Evolutionary conservation across 2,113 vertebrate genomes (phyloP).

Genomic region (Vombatus ursinus): DNA sequence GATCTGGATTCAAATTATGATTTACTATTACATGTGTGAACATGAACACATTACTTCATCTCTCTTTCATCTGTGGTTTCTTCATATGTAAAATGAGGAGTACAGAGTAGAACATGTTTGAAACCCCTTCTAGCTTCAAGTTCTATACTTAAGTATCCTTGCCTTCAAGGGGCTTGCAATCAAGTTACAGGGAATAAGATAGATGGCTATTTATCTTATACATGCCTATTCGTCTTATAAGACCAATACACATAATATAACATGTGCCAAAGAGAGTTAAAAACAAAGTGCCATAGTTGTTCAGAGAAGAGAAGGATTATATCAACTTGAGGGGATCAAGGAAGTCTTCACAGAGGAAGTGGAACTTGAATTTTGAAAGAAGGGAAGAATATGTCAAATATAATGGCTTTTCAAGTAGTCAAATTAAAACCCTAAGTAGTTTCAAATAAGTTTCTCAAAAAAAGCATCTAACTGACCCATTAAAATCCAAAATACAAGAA

Average conservation of each 20-base stretch:
- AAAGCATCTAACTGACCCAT: slow-evolving; percentile 13
- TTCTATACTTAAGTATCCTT: neutral
- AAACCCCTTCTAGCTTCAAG: neutral
- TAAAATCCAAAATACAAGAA: neutral
- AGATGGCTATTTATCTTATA: neutral
- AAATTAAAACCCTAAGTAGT: slow-evolving; percentile 25
- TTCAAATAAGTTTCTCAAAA: slow-evolving; percentile 25
- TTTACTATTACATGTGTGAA: neutral
- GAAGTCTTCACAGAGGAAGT: neutral
- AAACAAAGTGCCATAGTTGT: neutral
- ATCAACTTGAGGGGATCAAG: neutral
- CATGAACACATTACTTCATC: neutral
- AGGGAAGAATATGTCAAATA: neutral
- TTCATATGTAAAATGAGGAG: neutral
- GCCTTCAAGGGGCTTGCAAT: neutral
- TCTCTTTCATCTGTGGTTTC: neutral
- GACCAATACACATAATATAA: neutral
- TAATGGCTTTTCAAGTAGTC: neutral
- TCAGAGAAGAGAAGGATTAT: neutral
- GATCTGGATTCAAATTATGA: too few species aligned
- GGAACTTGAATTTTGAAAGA: neutral
- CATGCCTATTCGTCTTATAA: neutral
- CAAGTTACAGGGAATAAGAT: neutral
- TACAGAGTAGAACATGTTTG: neutral
- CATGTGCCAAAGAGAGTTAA: neutral